A percentile compares a stretch with the other conserved stretches of the same genome.
Evolutionary conservation across 1,140 invertebrate genomes (phyloP).

Genomic region (Drosophila ogumai): DNA sequence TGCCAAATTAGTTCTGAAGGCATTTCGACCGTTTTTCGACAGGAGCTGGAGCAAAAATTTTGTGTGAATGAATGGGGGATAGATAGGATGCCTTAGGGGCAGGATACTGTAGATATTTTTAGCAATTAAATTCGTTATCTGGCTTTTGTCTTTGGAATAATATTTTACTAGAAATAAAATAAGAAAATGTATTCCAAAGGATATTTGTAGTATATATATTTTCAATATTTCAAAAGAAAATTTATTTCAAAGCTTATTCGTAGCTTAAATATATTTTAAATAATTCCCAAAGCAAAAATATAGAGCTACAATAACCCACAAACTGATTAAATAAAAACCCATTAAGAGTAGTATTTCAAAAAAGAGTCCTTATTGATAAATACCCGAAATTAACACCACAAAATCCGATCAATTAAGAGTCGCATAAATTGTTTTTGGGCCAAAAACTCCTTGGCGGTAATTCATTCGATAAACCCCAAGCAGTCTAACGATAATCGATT

Average conservation of each 20-base stretch:
- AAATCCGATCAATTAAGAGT: constrained; percentile 38
- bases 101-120: neutral
- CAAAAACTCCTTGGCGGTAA: constrained; percentile 30
- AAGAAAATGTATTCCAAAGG: too few relatives aligned
- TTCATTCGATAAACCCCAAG: constrained; percentile 22
- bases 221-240: neutral
- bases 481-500: constrained; percentile 22
- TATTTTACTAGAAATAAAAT: neutral
- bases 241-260: neutral
- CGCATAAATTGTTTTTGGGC: constrained; percentile 28
- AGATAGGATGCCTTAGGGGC: constrained; percentile 11
- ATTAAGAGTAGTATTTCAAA: constrained; percentile 1
- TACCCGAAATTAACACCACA: constrained; percentile 11
- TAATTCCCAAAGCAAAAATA: neutral
- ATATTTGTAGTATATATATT: too few relatives aligned
- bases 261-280: neutral
- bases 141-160: neutral
- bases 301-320: neutral
- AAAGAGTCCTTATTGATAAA: neutral
- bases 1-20: constrained; percentile 39
- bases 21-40: constrained; percentile 1
- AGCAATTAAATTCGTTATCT: constrained; percentile 4
- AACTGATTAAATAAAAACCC: constrained; percentile 6
- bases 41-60: constrained; percentile 15
- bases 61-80: constrained; percentile 4